Base-by-base conservation (phyloP, 1,140 invertebrate genomes). In the Drosophila kohkoa region DNA sequence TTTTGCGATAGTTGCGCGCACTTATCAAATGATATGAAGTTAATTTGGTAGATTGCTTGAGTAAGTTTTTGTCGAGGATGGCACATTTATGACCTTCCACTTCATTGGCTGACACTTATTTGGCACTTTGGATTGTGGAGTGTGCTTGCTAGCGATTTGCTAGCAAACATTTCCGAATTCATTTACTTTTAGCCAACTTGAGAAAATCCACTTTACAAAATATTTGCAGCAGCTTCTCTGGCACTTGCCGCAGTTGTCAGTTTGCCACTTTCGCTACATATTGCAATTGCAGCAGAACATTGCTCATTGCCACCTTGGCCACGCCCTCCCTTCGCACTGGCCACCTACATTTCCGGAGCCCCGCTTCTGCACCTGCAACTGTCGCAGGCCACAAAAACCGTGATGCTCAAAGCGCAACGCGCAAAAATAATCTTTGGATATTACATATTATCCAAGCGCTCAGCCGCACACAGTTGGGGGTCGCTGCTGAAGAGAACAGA, bases 131-230 rank as follows among this genome's bases (percentile, higher is more conserved):
- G 43, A 13, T 25, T 32, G 25, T 7, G 16, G 28, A n/a, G 45
- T 5, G 8, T 20, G 25, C 43, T 46, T 25, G 7, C 43, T 48
- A 25, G 1, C 13, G 2, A 16, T 32, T 32, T 3, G 45, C 8
- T 15, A 13, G n/a, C 28, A n/a, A 11, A 62, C 69, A 72, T 81
- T 87, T 79, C 35, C 67, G 74, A 82, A 88, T 87, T 87, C 68
- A 82, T 82, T 86, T 87, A 76, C 60, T 74, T 73, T 73, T 54
- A 45, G 48, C 54, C 63, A 87, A 87, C 76, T 88, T 87, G 68
- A 52, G 52, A 57, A 83, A 87, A 88, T 83, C 80, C 85, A 83
- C 83, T 89, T 89, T 83, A 76, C 76, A 89, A 73, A 25, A 83
- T 83, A 82, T 89, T 89, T 81, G 69, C 48, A 55, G 28, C 64